A percentile compares a stretch with the other conserved stretches of the same genome.
Conservation (phyloP, 2,888 invertebrate species). For the Trichogramma evanescens region DNA sequence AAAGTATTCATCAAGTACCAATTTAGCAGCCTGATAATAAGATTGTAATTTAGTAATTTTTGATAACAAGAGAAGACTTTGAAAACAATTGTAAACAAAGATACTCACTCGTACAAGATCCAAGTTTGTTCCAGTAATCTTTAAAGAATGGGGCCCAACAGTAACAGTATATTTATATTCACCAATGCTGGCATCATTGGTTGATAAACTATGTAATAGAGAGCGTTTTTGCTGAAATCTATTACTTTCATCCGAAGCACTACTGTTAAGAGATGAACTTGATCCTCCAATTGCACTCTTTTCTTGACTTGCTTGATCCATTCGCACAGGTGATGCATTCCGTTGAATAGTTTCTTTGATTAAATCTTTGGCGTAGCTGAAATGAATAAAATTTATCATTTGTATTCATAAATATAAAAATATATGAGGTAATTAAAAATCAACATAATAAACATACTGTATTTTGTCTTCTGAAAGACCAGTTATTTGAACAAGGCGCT, state of each 20-base stretch:
- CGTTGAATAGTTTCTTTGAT: constrained; percentile 93
- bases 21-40: constrained; percentile 67
- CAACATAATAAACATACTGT: constrained; percentile 56
- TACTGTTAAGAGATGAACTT: constrained; percentile 72
- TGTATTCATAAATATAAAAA: constrained; percentile 10
- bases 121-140: constrained; percentile 77
- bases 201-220: constrained; percentile 72
- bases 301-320: constrained; percentile 54
- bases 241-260: constrained; percentile 59
- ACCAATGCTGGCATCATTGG: constrained; percentile 75
- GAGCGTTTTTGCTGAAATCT: constrained; percentile 45
- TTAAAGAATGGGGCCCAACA: constrained; percentile 74
- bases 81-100: not conserved
- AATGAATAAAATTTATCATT: no score
- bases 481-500: constrained; percentile 90
- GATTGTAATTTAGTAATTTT: constrained; percentile 3
- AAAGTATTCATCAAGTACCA: constrained; percentile 82
- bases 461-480: constrained; percentile 91
- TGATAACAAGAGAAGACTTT: not conserved
- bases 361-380: constrained; percentile 81
- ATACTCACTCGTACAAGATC: constrained; percentile 72
- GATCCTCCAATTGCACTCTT: constrained; percentile 60
- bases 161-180: constrained; percentile 86
- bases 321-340: constrained; percentile 85
- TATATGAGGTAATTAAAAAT: constrained; percentile 6